Evolutionary conservation across 2,888 invertebrate species (phyloP).

Genomic region (Malthinus flaveolus): DNA sequence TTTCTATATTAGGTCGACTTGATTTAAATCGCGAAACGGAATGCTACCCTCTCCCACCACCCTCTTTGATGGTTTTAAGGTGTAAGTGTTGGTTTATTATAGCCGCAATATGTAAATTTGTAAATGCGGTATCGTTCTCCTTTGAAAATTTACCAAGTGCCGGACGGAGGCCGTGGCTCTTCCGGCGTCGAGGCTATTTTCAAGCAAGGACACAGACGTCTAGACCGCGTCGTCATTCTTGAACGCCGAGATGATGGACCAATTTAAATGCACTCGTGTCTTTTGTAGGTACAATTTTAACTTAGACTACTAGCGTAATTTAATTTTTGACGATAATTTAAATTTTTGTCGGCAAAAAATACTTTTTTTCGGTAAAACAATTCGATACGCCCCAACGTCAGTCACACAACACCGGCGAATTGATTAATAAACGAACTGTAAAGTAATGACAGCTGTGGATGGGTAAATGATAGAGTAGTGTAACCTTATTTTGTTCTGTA

Average conservation of each 20-base stretch:
- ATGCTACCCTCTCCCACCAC: neutral
- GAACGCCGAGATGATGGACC: slow-evolving; percentile 17
- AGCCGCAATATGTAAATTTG: slow-evolving; percentile 18
- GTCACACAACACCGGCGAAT: slow-evolving; percentile 3
- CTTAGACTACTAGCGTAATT: neutral
- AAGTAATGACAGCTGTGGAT: slow-evolving; percentile 15
- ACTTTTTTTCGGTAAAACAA: no score
- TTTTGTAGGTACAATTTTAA: neutral
- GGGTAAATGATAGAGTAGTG: slow-evolving; percentile 14
- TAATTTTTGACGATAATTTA: no score
- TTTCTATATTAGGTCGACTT: neutral
- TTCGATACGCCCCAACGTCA: neutral
- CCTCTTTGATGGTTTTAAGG: no score
- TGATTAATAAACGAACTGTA: slow-evolving; percentile 9
- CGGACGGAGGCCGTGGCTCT: slow-evolving; percentile 47
- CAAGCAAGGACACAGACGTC: slow-evolving; percentile 52
- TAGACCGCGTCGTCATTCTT: slow-evolving; percentile 42
- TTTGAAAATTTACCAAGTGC: slow-evolving; percentile 31
- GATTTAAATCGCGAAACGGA: slow-evolving; percentile 6
- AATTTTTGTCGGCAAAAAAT: no score
- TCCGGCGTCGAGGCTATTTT: slow-evolving; percentile 52
- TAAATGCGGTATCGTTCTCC: neutral
- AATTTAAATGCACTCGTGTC: neutral
- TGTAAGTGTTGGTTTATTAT: neutral
- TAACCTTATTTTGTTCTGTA: slow-evolving; percentile 4